phyloP scores from a whole-genome alignment of 2,888 invertebrate species.

The Linnaemya tessellans region DNA sequence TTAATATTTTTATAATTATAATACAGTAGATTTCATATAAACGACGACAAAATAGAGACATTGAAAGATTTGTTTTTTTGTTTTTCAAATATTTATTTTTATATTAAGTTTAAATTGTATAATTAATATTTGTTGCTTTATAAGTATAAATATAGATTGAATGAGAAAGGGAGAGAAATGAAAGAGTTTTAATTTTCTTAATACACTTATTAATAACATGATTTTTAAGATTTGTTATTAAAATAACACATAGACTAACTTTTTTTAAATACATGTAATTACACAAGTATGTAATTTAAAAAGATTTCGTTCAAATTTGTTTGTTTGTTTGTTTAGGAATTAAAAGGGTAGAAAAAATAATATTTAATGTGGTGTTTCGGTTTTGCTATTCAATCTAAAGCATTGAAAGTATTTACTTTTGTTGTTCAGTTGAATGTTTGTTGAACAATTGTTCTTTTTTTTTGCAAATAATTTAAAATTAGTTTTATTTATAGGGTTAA shows the following conservation, averaged over 20 bases:
- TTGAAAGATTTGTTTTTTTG: slow-evolving; percentile 44
- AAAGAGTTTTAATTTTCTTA: slow-evolving; percentile 35
- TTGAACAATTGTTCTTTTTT: not conserved
- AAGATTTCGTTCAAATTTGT: not conserved
- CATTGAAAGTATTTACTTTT: not conserved
- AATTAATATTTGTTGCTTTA: slow-evolving; percentile 53
- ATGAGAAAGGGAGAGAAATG: slow-evolving; percentile 27
- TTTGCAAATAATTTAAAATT: slow-evolving; percentile 49
- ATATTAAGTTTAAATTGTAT: slow-evolving; percentile 39
- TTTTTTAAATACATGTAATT: not conserved
- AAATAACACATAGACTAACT: not conserved
- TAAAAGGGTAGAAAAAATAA: not conserved
- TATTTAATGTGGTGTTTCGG: not conserved
- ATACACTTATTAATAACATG: slow-evolving; percentile 38
- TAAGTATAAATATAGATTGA: slow-evolving; percentile 18
- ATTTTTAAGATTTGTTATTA: not conserved
- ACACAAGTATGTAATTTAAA: not conserved
- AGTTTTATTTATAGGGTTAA: not conserved
- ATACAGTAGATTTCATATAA: slow-evolving; percentile 58
- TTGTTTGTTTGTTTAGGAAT: not conserved
- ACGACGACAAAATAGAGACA: slow-evolving; percentile 70
- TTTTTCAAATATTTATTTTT: slow-evolving; percentile 7
- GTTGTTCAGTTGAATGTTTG: not conserved
- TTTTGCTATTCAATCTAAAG: not conserved
- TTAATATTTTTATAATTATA: slow-evolving; percentile 47